phyloP scores from a whole-genome alignment of 2,888 invertebrate genomes.

The Caradrina kadenii region DNA sequence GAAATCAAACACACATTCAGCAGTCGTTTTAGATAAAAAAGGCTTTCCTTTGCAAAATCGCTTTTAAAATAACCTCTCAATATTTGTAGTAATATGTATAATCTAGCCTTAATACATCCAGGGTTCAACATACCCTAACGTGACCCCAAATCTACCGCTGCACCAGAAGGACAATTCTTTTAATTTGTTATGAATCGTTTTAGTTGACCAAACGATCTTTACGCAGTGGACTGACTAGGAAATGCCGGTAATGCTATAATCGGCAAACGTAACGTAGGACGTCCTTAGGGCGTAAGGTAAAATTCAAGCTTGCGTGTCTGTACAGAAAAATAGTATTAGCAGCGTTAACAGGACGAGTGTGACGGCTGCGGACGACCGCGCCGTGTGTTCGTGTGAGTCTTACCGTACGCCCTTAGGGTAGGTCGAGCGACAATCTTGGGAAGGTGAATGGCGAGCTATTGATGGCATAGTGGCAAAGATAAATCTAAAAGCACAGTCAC shows the following conservation, averaged over 20 bases:
- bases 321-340: no score
- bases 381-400: no score
- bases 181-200: neutral
- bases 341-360: no score
- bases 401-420: neutral
- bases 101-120: neutral
- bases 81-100: neutral
- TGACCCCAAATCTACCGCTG: slow-evolving; percentile 8
- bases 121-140: neutral
- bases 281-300: neutral
- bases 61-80: neutral
- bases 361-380: no score
- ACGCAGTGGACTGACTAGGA: no score
- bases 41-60: no score
- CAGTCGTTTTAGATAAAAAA: no score
- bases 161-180: neutral
- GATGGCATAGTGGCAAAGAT: neutral
- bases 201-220: neutral
- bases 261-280: no score
- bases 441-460: neutral
- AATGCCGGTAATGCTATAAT: neutral
- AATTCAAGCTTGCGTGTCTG: no score
- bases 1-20: no score
- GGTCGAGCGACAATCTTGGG: neutral
- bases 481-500: neutral